Evolutionary conservation across 2,888 invertebrate genomes (phyloP), one percentile per base, ranked within the genome.

Genomic region (Gymnocheta viridis): DNA sequence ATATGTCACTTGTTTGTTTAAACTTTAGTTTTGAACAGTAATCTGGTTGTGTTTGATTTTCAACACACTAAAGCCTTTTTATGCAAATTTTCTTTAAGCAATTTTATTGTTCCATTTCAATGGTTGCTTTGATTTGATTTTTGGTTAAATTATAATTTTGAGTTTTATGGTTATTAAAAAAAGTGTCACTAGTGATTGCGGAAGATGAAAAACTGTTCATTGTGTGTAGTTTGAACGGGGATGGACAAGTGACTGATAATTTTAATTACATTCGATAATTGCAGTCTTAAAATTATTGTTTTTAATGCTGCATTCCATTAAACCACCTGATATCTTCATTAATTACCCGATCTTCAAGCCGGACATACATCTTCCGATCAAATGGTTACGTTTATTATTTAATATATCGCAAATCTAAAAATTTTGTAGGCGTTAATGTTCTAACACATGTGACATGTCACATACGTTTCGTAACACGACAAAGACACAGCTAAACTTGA

Each of bases 11-110:
- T 24, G 56, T 29, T 44, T 47, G 14, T 22, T 24, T 10, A 10
- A 29, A 49, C 29, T 19, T 12, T 32, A 22, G 10, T 38, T 29
- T 41, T 3, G 5, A 22, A 67, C 54, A 60, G n/a, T 62, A 7
- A 56, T 17, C 60, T 24, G 58, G 2, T 14, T 64, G 17, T 82
- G 73, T 74, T 35, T 56, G n/a, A 58, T 27, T 35, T 81, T 49
- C n/a, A 5, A 41, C 49, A 58, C 41, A 60, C 47, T 41, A n/a
- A 54, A 62, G 73, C 41, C 77, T 81, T 81, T 84, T 84, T 84
- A 84, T 84, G 47, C 67, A 49, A 73, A 62, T 22, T 35, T 82
- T 81, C 44, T 9, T 32, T 29, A 5, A 49, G 4, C 14, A 10
- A 17, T 58, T 81, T 62, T 7, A 17, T 14, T 14, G 81, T 69